A percentile compares a stretch with the other conserved stretches of the same genome.
Evolutionary conservation across 2,888 invertebrate genomes (phyloP).

Genomic region (Elgonia sp.): DNA sequence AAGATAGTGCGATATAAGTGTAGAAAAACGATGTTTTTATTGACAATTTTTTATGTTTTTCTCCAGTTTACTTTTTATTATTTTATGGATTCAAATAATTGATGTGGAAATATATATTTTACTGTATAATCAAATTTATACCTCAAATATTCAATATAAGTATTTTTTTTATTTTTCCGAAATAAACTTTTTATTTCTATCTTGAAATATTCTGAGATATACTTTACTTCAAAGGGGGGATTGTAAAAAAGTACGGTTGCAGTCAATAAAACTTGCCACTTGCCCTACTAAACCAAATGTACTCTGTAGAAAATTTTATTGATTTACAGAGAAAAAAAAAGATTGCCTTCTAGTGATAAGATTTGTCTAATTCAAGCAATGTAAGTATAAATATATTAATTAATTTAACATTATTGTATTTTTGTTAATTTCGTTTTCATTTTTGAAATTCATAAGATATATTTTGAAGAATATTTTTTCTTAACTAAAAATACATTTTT

Average conservation of each 20-base stretch:
- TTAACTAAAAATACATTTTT: too few species aligned
- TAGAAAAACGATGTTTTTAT: too few species aligned
- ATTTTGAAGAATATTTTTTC: too few species aligned
- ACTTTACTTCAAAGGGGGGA: conserved; percentile 8
- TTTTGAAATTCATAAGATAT: too few species aligned
- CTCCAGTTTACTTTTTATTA: neutral
- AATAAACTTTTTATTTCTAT: conserved; percentile 19
- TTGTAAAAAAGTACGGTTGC: conserved; percentile 34
- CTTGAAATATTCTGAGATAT: conserved; percentile 4
- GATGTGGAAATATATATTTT: conserved; percentile 28
- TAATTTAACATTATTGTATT: too few species aligned
- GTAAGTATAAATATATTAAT: too few species aligned
- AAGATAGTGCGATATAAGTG: too few species aligned
- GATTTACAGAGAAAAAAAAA: too few species aligned
- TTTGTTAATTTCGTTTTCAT: too few species aligned
- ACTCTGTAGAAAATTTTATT: conserved; percentile 23
- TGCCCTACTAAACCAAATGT: conserved; percentile 38
- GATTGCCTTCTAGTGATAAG: too few species aligned
- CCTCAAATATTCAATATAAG: conserved; percentile 36
- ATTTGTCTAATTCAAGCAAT: too few species aligned
- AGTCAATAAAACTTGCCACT: conserved; percentile 39
- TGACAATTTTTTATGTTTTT: too few species aligned
- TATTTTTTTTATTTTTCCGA: conserved; percentile 9
- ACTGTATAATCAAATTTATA: conserved; percentile 21
- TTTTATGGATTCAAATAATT: neutral